These are phyloP conservation scores for Pheucticus melanocephalus DNA, from an alignment of 2,113 vertebrate genomes.

Conservation along the genomic window DNA sequence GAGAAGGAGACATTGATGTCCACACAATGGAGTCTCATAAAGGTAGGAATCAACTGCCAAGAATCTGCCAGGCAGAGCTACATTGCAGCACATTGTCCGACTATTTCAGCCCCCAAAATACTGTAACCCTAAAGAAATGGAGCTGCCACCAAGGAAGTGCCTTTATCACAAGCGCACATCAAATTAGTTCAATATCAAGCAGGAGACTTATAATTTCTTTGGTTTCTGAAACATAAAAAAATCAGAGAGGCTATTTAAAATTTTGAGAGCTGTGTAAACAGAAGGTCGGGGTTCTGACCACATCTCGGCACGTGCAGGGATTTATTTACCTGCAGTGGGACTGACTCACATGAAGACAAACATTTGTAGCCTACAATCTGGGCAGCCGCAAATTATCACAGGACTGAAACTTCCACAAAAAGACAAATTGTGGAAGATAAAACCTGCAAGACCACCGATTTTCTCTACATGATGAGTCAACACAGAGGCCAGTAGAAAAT, in stretches of 20 bases:
- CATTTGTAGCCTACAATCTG: not conserved
- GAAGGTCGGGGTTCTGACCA: not conserved
- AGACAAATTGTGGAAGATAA: not conserved
- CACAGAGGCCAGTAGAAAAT: not conserved
- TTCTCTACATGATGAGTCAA: not conserved
- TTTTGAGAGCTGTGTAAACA: not conserved
- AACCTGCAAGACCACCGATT: not conserved
- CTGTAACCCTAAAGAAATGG: not conserved
- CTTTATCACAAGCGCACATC: not conserved
- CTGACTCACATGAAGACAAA: not conserved
- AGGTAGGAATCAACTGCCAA: constrained; percentile 34
- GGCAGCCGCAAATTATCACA: not conserved
- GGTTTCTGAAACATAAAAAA: not conserved
- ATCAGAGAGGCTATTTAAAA: not conserved
- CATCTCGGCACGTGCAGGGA: fast-evolving
- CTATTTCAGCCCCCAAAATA: not conserved
- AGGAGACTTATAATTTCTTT: not conserved
- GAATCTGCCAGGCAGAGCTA: constrained; percentile 43
- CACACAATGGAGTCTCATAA: constrained; percentile 42
- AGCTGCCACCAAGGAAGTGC: not conserved
- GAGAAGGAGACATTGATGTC: constrained; percentile 42
- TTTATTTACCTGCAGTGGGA: not conserved
- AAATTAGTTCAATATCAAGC: not conserved
- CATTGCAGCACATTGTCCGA: not conserved
- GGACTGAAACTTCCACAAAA: not conserved